Conservation (phyloP, 2,888 invertebrate species). For the Conops quadrifasciatus region DNA sequence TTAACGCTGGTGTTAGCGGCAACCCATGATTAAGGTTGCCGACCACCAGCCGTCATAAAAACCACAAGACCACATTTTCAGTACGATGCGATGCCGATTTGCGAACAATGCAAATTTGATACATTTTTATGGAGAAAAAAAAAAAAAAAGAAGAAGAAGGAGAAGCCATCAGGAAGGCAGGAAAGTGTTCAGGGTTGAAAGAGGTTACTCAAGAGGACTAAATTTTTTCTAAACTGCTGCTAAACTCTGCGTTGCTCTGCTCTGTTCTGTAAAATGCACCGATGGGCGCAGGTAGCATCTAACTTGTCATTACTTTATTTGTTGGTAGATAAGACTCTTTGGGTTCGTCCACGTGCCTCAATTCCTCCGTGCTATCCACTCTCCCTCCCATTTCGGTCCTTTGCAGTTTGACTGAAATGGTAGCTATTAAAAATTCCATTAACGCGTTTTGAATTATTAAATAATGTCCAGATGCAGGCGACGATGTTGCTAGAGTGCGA, state of each 20-base stretch:
- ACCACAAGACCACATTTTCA: too few species aligned
- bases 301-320: too few species aligned
- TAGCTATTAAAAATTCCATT: constrained; percentile 34
- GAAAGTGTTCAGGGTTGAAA: too few species aligned
- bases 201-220: not conserved
- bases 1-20: too few species aligned
- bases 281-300: not conserved
- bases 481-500: not conserved
- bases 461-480: constrained; percentile 26
- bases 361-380: not conserved
- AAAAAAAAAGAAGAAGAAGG: too few species aligned
- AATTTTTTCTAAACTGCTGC: not conserved
- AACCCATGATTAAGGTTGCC: too few species aligned
- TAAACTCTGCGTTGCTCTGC: not conserved
- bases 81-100: too few species aligned
- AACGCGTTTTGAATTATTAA: constrained; percentile 35
- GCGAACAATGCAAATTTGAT: too few species aligned
- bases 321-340: not conserved
- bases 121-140: too few species aligned
- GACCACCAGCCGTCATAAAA: too few species aligned
- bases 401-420: constrained; percentile 2
- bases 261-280: not conserved
- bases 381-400: not conserved
- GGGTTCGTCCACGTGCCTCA: too few species aligned
- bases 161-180: too few species aligned